Evolutionary conservation across 2,797 vertebrate species (phyloP), one percentile per base, ranked within the genome.

Genomic region (Miichthys miiuy): DNA sequence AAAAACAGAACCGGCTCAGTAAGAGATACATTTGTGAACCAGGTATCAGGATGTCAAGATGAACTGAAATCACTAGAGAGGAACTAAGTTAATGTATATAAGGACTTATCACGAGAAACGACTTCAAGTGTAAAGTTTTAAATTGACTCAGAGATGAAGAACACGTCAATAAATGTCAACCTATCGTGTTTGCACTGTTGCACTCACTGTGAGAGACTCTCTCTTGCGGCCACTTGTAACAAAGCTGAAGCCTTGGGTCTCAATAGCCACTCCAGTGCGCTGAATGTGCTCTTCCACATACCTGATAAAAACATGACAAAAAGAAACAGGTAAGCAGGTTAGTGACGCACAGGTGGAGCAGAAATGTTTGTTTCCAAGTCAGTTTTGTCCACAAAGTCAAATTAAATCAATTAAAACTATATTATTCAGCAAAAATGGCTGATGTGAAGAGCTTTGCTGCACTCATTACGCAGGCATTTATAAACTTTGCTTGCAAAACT

Each of bases 241-340:
- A 81, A 97, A 96, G 64, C 93, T 96, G 83, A 97, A 97, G 23
- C 96, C 96, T 81, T 97, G 96, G 0, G 96, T 97, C 88, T 96
- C 96, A 44, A 96, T 96, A 2, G 96, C 96, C 21, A 97, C 96
- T 9, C 96, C 96, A 2, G 96, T 96, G 67, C 95, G 94, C 83
- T 97, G 96, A 54, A 97, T 95, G 82, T 97, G 96, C 84, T 97
- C 96, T 67, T 97, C 96, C 8, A 97, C 92, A 63, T 97, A 97
- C 96, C 96, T 97, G 82, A 55, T n/a, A 56, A 51, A 46, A 23
- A 13, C 1, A 61, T 9, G 13, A 71, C 2, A 46, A 34, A 17
- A 48, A 7, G 6, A 63, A 41, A 0, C 4, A 30, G 4, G 13
- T 58, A n/a, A 50, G 27, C 20, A 16, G 30, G 21, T 54, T 3